These are phyloP conservation scores for Squalus acanthias DNA, from an alignment of 2,797 vertebrate genomes.

Conservation along the genomic window DNA sequence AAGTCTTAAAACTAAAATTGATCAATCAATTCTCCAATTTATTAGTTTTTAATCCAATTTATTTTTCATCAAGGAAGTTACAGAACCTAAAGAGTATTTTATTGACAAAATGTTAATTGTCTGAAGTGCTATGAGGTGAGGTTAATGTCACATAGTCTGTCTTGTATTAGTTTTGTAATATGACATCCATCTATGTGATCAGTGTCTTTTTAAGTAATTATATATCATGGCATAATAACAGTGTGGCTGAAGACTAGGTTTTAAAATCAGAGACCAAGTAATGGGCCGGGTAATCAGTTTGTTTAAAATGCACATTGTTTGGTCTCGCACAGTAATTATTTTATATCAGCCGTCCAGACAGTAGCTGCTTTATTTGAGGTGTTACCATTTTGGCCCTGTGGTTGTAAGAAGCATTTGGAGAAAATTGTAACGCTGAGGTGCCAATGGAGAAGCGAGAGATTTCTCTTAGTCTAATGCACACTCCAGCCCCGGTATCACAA, in stretches of 20 bases:
- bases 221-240: not conserved
- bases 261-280: conserved; percentile 44
- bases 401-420: not conserved
- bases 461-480: not conserved
- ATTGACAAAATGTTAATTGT: not conserved
- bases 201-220: not conserved
- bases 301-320: conserved; percentile 42
- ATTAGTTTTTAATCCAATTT: not conserved
- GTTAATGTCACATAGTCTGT: not conserved
- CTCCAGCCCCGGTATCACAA: not conserved
- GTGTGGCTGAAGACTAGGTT: conserved; percentile 46
- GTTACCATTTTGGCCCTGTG: conserved; percentile 42
- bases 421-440: not conserved
- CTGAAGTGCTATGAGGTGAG: not conserved
- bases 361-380: conserved; percentile 52
- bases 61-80: not conserved
- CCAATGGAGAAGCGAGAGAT: not conserved
- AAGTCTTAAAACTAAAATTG: not conserved
- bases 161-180: not conserved
- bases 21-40: not conserved
- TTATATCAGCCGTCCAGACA: conserved; percentile 45
- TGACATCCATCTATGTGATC: not conserved
- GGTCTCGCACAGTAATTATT: conserved; percentile 42
- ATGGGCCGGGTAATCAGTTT: conserved; percentile 45
- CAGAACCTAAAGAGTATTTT: not conserved